Evolutionary conservation across 2,113 vertebrate species (phyloP).

Genomic region (Gavialis gangeticus): DNA sequence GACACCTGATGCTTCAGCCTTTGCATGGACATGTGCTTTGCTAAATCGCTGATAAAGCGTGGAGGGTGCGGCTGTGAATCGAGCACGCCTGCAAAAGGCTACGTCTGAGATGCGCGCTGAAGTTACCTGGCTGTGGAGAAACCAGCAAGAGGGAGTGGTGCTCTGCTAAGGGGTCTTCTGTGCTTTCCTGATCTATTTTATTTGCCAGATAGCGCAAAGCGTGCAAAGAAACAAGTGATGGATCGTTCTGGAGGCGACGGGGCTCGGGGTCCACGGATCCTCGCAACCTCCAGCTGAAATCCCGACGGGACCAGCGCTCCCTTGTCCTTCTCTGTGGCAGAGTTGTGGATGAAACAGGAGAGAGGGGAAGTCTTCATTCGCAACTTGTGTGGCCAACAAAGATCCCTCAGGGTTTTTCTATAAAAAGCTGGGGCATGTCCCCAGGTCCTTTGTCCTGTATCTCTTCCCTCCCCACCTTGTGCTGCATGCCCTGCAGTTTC

Average conservation of each 20-base stretch:
- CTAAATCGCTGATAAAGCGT: neutral
- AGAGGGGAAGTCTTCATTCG: too few relatives aligned
- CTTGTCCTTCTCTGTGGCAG: too few relatives aligned
- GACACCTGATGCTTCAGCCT: neutral
- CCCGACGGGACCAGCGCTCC: neutral
- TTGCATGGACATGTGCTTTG: neutral
- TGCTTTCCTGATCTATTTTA: neutral
- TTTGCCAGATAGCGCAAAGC: neutral
- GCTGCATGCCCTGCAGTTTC: too few relatives aligned
- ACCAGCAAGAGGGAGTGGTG: neutral
- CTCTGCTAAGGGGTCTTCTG: neutral
- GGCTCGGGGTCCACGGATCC: neutral
- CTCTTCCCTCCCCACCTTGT: too few relatives aligned
- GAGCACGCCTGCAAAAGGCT: neutral
- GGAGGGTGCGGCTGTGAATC: neutral
- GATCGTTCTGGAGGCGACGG: neutral
- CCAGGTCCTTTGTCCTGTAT: too few relatives aligned
- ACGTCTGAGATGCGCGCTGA: neutral
- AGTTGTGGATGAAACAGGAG: too few relatives aligned
- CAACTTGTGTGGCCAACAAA: too few relatives aligned
- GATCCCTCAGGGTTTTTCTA: too few relatives aligned
- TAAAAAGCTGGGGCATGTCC: too few relatives aligned
- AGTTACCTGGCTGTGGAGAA: fast-evolving
- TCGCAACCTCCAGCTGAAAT: neutral
- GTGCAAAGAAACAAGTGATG: neutral